Base-by-base conservation (phyloP, 2,113 vertebrate species). In the Rutilus rutilus region DNA sequence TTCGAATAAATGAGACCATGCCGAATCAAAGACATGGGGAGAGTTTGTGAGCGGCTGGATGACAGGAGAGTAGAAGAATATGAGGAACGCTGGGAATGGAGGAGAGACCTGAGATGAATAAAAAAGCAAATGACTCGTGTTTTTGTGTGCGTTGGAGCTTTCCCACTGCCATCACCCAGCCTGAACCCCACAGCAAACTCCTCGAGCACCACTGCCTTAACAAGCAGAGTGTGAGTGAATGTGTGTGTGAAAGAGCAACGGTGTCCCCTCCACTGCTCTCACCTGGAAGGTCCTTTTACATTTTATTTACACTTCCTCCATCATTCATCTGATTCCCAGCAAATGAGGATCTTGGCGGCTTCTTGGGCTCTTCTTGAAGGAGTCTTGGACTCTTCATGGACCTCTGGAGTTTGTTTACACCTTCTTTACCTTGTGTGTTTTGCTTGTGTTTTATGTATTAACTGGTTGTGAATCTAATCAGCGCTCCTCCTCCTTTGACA, bases 171-270 rank as follows among this genome's bases (percentile, higher is more conserved):
- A 95, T 95, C 93, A 93, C 91, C 91, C 91, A 93, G 83, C 89
- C 90, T 88, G 87, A 87, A 86, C 89, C 90, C 91, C 75, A 82
- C 87, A 89, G 87, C 73, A 75, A 88, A 91, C 92, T 93, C 92
- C 93, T 92, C 91, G 91, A 92, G 91, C 94, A 97, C 97, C 96
- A 97, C 97, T 97, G 97, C 97, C 97, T 99, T 99, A 98, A 97
- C 94, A 95, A 97, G 90, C 42, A 89, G 89, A 91, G 86, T 86
- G 50, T 64, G 33, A 60, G 73, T 83, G 85, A 77, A 69, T 65
- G 69, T 54, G 52, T 81, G 84, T 65, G 75, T 50, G 78, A 30
- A 64, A 57, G 80, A 78, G 52, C 76, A 78, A 59, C 7, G 33
- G 11, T 60, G 52, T 39, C 54, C 30, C 5, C 52, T 78, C 77